Evolutionary conservation across 1,140 invertebrate species (phyloP).

Genomic region (Drosophila nebulosa): DNA sequence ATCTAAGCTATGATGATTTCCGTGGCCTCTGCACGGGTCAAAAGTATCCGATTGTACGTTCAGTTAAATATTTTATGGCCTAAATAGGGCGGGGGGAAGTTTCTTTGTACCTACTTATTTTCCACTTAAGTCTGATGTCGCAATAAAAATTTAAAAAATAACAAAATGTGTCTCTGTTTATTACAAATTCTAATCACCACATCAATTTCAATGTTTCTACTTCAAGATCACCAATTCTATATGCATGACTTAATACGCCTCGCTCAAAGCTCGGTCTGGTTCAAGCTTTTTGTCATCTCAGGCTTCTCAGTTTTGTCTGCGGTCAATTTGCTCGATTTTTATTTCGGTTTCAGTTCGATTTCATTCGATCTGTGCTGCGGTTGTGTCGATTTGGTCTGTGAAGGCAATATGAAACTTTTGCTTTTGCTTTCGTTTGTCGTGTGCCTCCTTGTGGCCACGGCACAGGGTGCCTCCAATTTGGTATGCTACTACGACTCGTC

Average conservation of each 20-base stretch:
- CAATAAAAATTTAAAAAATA: not conserved
- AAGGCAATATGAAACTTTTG: conserved; percentile 54
- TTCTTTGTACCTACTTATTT: not conserved
- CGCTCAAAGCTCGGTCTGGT: conserved; percentile 31
- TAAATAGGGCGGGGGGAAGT: conserved; percentile 36
- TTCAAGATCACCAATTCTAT: conserved; percentile 17
- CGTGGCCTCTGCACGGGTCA: conserved; percentile 88
- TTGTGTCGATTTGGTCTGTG: conserved; percentile 31
- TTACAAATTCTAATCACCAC: conserved; percentile 43
- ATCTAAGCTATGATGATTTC: conserved; percentile 92
- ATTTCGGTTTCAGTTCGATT: conserved; percentile 66
- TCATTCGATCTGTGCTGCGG: conserved; percentile 56
- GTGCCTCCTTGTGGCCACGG: conserved; percentile 38
- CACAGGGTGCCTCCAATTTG: conserved; percentile 82
- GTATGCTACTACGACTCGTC: conserved; percentile 88
- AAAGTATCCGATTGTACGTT: conserved; percentile 87
- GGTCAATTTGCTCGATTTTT: conserved; percentile 29
- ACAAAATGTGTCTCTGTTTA: not conserved
- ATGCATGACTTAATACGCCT: conserved; percentile 41
- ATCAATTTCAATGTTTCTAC: conserved; percentile 37
- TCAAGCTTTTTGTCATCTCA: conserved; percentile 20
- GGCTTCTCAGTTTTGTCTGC: not conserved
- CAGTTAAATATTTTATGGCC: conserved; percentile 81
- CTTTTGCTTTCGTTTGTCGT: conserved; percentile 45
- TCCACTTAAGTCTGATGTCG: conserved; percentile 1